These are phyloP conservation scores for Ibidorhyncha struthersii DNA, from an alignment of 2,113 vertebrate genomes.

Conservation along the genomic window DNA sequence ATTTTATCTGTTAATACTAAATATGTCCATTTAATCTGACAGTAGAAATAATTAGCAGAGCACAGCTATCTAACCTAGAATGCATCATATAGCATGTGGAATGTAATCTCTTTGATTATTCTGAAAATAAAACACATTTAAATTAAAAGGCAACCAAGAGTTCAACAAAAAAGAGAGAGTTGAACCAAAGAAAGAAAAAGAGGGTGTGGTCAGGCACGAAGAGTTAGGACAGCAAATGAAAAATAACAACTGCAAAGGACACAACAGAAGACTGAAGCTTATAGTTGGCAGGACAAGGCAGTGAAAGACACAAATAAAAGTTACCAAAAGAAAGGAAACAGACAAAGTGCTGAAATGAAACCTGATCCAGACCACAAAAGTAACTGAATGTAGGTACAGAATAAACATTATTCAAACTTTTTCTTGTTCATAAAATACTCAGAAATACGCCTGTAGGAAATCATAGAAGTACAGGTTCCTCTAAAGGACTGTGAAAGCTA, in stretches of 20 bases:
- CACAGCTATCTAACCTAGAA: not conserved
- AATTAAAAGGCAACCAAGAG: not conserved
- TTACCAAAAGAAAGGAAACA: not conserved
- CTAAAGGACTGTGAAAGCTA: not conserved
- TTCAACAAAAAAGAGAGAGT: not conserved
- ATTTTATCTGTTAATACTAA: not conserved
- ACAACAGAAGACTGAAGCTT: not conserved
- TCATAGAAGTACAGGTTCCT: not conserved
- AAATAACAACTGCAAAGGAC: not conserved
- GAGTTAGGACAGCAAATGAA: not conserved
- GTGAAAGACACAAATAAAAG: not conserved
- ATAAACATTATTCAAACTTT: not conserved
- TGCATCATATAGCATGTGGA: not conserved
- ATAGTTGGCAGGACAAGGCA: not conserved
- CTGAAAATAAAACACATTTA: not conserved
- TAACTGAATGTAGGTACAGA: not conserved
- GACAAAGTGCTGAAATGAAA: not conserved
- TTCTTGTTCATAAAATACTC: not conserved
- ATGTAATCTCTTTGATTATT: not conserved
- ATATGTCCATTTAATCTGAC: not conserved
- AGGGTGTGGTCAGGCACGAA: not conserved
- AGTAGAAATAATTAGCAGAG: not conserved
- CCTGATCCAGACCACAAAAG: not conserved
- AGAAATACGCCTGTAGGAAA: not conserved
- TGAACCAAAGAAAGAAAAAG: not conserved